These are phyloP conservation scores for Haemorhous mexicanus DNA, from an alignment of 2,113 vertebrate genomes.

Conservation along the genomic window DNA sequence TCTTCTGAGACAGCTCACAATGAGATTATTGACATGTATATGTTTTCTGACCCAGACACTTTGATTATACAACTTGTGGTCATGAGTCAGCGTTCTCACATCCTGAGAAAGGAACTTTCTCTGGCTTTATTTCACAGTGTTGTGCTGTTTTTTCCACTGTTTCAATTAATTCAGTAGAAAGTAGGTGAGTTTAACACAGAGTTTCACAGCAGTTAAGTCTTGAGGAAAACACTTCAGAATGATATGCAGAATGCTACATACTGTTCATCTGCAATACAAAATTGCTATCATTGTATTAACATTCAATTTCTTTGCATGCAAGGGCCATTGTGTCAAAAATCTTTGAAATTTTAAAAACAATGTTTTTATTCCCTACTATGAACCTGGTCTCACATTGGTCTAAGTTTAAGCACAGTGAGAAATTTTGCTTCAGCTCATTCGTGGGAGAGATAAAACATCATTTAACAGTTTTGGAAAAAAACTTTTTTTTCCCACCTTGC, in stretches of 20 bases:
- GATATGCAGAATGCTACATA: not conserved
- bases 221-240: not conserved
- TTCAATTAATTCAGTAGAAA: not conserved
- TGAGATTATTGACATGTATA: not conserved
- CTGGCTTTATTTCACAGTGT: not conserved
- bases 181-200: not conserved
- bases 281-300: not conserved
- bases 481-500: accelerated
- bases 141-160: not conserved
- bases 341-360: not conserved
- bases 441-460: not conserved
- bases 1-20: not conserved
- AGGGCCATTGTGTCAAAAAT: not conserved
- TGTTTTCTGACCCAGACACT: not conserved
- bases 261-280: not conserved
- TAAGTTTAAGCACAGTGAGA: not conserved
- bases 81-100: not conserved
- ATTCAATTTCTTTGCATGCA: not conserved
- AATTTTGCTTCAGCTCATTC: not conserved
- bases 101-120: not conserved
- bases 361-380: not conserved
- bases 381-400: not conserved
- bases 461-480: not conserved
- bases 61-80: not conserved
- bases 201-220: not conserved